Conservation (phyloP, 35 echinoderm and acorn worm species). For the Acanthaster planci region DNA sequence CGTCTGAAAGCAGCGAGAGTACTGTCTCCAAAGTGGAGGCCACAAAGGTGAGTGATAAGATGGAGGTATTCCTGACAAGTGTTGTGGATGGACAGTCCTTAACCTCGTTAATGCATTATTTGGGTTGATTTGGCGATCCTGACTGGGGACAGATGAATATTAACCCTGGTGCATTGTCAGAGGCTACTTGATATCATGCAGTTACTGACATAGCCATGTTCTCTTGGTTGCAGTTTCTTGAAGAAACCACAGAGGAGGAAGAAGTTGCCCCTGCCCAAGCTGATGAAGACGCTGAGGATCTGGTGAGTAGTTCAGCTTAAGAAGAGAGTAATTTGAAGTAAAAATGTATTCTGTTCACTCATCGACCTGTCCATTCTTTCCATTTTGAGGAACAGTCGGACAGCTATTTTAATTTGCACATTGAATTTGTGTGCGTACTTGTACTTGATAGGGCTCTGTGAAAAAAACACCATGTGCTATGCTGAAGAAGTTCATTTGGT, state of each 20-base stretch:
- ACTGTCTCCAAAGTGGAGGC: slow-evolving; percentile 53
- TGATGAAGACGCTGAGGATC: slow-evolving; percentile 64
- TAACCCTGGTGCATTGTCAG: background rate
- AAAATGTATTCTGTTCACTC: no score
- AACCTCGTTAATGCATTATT: background rate
- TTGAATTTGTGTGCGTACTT: no score
- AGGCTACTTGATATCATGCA: background rate
- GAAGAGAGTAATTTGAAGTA: no score
- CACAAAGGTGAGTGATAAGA: slow-evolving; percentile 25
- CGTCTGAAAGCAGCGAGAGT: slow-evolving; percentile 40
- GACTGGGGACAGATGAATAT: background rate
- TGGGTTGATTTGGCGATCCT: no score
- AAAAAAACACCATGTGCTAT: no score
- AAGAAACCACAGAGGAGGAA: slow-evolving; percentile 41
- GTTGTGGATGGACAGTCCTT: background rate
- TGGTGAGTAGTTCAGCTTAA: slow-evolving; percentile 51
- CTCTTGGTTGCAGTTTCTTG: background rate
- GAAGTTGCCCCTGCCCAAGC: slow-evolving; percentile 24
- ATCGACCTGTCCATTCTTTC: no score
- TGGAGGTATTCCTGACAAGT: no score
- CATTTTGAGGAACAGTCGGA: no score
- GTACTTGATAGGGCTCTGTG: no score
- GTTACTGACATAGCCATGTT: background rate
- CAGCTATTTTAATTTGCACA: no score
- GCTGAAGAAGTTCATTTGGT: no score